A percentile compares a stretch with the other conserved stretches of the same genome.
Evolutionary conservation across 2,797 vertebrate genomes (phyloP).

Genomic region (Tokudaia tokunoshimensis): DNA sequence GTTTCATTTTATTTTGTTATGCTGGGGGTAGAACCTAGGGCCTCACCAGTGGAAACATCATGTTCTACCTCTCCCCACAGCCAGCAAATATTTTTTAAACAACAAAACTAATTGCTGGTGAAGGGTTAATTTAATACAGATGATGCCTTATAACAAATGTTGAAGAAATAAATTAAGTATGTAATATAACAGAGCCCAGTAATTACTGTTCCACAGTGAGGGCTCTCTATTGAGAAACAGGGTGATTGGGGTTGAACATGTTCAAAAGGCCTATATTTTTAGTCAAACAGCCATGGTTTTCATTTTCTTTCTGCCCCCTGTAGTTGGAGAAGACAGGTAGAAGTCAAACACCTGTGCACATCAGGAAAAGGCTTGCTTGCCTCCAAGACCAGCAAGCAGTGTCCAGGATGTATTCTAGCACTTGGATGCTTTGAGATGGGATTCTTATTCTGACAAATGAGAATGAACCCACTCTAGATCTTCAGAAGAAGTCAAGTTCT

Average conservation of each 20-base stretch:
- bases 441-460: not conserved
- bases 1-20: not conserved
- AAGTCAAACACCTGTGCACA: not conserved
- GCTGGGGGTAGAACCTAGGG: not conserved
- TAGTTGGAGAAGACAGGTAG: not conserved
- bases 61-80: no score
- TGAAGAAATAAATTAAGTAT: slow-evolving; percentile 19
- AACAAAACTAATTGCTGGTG: not conserved
- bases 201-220: not conserved
- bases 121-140: not conserved
- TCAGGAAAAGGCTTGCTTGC: not conserved
- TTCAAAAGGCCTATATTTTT: not conserved
- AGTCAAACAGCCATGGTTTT: not conserved
- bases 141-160: not conserved
- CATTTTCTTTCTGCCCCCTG: not conserved
- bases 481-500: not conserved
- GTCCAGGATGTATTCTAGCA: not conserved
- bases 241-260: not conserved
- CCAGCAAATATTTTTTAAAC: not conserved
- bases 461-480: not conserved
- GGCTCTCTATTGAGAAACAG: not conserved
- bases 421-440: not conserved
- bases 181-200: not conserved
- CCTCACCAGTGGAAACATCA: not conserved
- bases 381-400: not conserved